phyloP scores from a whole-genome alignment of 2,113 vertebrate genomes.

The Chionodraco myersi region DNA sequence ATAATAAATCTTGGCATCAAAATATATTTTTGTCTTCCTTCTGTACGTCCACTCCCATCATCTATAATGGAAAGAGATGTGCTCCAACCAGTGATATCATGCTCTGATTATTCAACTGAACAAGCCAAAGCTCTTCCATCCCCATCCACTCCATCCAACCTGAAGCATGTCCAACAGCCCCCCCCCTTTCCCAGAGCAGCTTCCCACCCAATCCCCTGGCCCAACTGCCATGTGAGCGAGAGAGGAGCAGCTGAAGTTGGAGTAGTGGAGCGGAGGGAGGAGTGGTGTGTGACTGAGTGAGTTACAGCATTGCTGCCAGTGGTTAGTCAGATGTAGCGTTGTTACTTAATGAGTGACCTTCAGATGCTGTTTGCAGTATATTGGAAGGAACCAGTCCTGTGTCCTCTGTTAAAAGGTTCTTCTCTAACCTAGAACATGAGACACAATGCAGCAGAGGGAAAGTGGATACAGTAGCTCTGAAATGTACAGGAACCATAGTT shows the following conservation, averaged over 20 bases:
- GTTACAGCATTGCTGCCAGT: conserved; percentile 53
- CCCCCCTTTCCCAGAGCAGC: conserved; percentile 20
- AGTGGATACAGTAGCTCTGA: not conserved
- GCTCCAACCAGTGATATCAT: conserved; percentile 56
- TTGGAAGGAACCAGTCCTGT: conserved; percentile 86
- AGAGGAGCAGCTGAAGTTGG: not conserved
- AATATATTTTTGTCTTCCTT: not conserved
- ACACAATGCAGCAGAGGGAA: conserved; percentile 41
- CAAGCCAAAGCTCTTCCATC: conserved; percentile 25
- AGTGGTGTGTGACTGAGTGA: conserved; percentile 5
- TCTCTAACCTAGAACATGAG: conserved; percentile 87
- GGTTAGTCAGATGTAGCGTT: conserved; percentile 78
- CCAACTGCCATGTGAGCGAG: conserved; percentile 11
- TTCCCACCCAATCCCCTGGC: not conserved
- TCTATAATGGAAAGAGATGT: not conserved
- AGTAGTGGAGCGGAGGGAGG: conserved; percentile 21
- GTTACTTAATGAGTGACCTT: conserved; percentile 83
- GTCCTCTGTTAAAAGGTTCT: conserved; percentile 88
- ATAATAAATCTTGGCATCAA: not conserved
- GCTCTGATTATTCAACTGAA: conserved; percentile 53
- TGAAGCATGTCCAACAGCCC: conserved; percentile 11
- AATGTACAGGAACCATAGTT: too few species aligned
- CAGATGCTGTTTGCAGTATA: conserved; percentile 85
- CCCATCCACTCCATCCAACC: conserved; percentile 9
- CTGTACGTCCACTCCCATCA: not conserved